These are phyloP conservation scores for Melanargia galathea DNA, from an alignment of 2,888 invertebrate species.

Conservation along the genomic window DNA sequence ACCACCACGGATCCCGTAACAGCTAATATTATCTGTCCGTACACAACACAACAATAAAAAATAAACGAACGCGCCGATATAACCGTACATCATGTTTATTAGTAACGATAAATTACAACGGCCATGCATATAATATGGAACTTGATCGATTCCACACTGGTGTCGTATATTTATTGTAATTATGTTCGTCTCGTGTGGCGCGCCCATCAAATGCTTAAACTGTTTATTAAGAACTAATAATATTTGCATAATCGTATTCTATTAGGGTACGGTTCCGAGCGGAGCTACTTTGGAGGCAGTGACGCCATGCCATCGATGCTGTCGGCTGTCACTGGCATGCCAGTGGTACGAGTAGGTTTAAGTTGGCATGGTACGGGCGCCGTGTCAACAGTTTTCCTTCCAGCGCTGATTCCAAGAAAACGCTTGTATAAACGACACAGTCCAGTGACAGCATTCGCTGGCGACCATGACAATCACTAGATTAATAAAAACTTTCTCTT, in stretches of 20 bases:
- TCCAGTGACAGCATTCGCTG: no score
- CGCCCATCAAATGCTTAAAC: conserved; percentile 71
- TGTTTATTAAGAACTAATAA: conserved; percentile 78
- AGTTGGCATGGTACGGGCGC: no score
- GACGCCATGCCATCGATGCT: background rate
- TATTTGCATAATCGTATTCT: conserved; percentile 79
- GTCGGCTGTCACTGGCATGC: no score
- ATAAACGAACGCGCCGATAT: conserved; percentile 67
- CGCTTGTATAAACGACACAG: no score
- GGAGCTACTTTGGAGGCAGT: background rate
- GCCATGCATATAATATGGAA: conserved; percentile 55
- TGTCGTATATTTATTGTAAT: conserved; percentile 81
- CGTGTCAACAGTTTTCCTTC: no score
- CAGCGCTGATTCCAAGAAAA: no score
- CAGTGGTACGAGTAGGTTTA: no score
- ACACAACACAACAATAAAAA: conserved; percentile 61
- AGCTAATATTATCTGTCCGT: conserved; percentile 63
- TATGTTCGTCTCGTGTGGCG: conserved; percentile 62
- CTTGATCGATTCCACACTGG: conserved; percentile 78
- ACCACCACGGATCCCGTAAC: conserved; percentile 67
- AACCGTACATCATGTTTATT: conserved; percentile 80
- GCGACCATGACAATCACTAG: no score
- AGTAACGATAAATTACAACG: conserved; percentile 76
- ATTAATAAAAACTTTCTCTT: no score
- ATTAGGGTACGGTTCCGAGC: conserved; percentile 26